Percentiles rank a stretch among this genome's conserved stretches.
Conservation (phyloP, 2,888 invertebrate species). For the Hesperia comma region DNA sequence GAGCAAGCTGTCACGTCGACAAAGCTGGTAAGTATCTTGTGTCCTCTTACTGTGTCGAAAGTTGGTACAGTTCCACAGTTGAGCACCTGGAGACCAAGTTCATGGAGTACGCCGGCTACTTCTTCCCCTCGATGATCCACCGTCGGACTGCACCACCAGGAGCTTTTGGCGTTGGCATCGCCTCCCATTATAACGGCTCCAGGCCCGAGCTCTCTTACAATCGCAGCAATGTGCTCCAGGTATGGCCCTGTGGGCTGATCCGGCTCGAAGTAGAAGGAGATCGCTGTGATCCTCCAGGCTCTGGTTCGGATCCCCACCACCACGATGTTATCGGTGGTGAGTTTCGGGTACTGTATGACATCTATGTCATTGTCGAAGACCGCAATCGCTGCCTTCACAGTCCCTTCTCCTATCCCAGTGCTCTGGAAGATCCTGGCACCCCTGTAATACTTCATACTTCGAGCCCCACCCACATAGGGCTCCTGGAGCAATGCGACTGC, state of each 20-base stretch:
- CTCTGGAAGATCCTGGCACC: constrained; percentile 28
- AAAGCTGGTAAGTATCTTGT: not conserved
- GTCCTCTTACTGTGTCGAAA: not conserved
- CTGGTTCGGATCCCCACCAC: not conserved
- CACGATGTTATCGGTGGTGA: constrained; percentile 9
- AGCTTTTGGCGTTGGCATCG: not conserved
- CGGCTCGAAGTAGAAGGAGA: not conserved
- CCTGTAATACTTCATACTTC: constrained; percentile 5
- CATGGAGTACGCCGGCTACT: not conserved
- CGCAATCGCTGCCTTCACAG: constrained; percentile 30
- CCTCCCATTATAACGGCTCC: not conserved
- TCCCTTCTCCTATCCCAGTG: constrained; percentile 2
- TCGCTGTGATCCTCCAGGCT: not conserved
- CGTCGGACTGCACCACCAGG: not conserved
- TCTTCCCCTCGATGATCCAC: not conserved
- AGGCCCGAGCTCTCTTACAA: not conserved
- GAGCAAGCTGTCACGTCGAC: not conserved
- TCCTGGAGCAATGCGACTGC: constrained; percentile 4
- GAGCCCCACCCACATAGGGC: constrained; percentile 16
- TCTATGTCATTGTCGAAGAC: constrained; percentile 19
- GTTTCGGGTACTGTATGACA: constrained; percentile 18
- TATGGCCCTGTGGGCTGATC: not conserved
- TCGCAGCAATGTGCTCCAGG: not conserved
- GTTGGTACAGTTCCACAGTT: not conserved
- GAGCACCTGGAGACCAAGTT: not conserved